These are phyloP conservation scores for Drosophila hydei DNA, from an alignment of 1,140 invertebrate genomes.

Conservation along the genomic window DNA sequence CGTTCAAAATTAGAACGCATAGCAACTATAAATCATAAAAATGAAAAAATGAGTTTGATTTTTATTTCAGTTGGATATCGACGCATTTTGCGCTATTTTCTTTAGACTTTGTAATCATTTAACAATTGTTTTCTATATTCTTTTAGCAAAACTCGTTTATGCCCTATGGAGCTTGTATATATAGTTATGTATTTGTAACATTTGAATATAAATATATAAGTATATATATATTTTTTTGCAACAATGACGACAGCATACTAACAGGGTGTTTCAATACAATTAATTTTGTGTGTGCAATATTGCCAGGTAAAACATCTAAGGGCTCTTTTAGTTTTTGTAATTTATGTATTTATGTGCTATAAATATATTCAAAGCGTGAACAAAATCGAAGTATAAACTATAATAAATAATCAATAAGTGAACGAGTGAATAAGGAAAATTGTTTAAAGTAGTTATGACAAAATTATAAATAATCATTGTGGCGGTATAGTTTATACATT, in stretches of 20 bases:
- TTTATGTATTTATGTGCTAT: slow-evolving; percentile 24
- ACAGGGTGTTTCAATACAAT: slow-evolving; percentile 5
- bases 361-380: slow-evolving; percentile 21
- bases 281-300: not conserved
- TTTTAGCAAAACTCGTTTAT: slow-evolving; percentile 17
- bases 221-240: slow-evolving; percentile 27
- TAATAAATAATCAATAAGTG: slow-evolving; percentile 33
- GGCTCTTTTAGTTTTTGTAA: slow-evolving; percentile 5
- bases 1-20: not conserved
- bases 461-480: slow-evolving; percentile 41
- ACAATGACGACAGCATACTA: slow-evolving; percentile 35
- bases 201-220: slow-evolving; percentile 24
- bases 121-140: slow-evolving; percentile 37
- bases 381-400: slow-evolving; percentile 30
- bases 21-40: too few relatives aligned
- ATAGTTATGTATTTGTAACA: slow-evolving; percentile 33
- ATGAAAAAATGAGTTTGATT: not conserved
- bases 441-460: slow-evolving; percentile 21
- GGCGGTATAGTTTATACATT: slow-evolving; percentile 15
- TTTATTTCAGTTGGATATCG: slow-evolving; percentile 10
- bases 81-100: slow-evolving; percentile 2
- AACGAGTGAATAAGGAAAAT: slow-evolving; percentile 3
- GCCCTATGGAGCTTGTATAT: not conserved
- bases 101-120: slow-evolving; percentile 16
- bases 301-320: slow-evolving; percentile 12